Evolutionary conservation across 1,140 invertebrate species (phyloP).

Genomic region (Ylistrum balloti): DNA sequence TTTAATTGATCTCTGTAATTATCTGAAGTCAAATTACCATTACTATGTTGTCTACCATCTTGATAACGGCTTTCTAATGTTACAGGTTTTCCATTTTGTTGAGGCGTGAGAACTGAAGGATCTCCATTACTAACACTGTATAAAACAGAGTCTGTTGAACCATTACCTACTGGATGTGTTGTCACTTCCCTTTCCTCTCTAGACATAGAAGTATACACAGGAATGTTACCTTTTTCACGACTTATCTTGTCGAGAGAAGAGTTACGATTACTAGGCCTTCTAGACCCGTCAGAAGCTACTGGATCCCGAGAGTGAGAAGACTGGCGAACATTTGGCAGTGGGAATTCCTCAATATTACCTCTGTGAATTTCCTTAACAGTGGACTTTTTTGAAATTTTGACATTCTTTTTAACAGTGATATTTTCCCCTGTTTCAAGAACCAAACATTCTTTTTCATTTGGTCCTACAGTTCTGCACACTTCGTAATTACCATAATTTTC

Average conservation of each 20-base stretch:
- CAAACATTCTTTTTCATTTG: constrained; percentile 71
- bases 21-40: constrained; percentile 5
- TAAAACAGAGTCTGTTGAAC: too few species aligned
- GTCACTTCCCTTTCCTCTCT: constrained; percentile 25
- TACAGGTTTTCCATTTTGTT: not conserved
- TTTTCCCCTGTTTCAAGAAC: constrained; percentile 75
- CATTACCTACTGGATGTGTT: not conserved
- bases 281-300: not conserved
- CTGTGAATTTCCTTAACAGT: not conserved
- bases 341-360: constrained; percentile 45
- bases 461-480: constrained; percentile 66
- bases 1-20: not conserved
- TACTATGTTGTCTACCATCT: not conserved
- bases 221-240: not conserved
- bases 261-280: not conserved
- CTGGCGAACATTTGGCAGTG: not conserved
- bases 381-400: not conserved
- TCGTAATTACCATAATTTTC: constrained; percentile 70
- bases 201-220: constrained; percentile 32
- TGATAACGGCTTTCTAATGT: not conserved
- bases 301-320: not conserved
- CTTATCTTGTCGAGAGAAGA: not conserved
- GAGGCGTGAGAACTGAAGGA: not conserved
- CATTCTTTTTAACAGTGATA: constrained; percentile 55
- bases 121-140: not conserved